phyloP scores from a whole-genome alignment of 2,888 invertebrate genomes.

The Chrysolina haemoptera region DNA sequence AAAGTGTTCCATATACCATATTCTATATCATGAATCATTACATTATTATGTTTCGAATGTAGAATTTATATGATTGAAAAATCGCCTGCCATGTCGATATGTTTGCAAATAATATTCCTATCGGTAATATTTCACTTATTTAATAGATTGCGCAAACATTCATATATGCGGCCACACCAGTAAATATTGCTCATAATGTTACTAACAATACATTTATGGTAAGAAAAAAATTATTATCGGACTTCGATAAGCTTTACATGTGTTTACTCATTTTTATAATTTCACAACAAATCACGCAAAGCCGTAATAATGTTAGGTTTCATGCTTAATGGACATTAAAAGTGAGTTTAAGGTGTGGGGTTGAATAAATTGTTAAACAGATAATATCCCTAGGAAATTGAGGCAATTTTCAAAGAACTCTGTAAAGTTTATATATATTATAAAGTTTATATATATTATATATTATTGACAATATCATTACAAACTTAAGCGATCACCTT shows the following conservation, averaged over 20 bases:
- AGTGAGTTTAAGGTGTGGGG: slow-evolving; percentile 24
- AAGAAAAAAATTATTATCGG: slow-evolving; percentile 15
- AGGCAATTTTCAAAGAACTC: slow-evolving; percentile 1
- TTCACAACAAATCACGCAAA: slow-evolving; percentile 26
- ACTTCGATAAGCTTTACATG: slow-evolving; percentile 26
- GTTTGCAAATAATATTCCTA: background rate
- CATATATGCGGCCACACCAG: slow-evolving; percentile 9
- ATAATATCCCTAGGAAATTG: background rate
- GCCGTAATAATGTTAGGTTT: slow-evolving; percentile 9
- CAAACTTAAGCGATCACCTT: too few species aligned
- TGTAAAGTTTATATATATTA: too few species aligned
- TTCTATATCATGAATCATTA: too few species aligned
- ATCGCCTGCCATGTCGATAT: background rate
- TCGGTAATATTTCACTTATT: slow-evolving; percentile 4
- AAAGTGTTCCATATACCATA: too few species aligned
- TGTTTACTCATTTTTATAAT: slow-evolving; percentile 21
- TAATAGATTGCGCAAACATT: slow-evolving; percentile 18
- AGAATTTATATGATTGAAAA: background rate
- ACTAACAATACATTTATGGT: slow-evolving; percentile 16
- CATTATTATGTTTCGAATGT: too few species aligned
- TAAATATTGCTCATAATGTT: slow-evolving; percentile 23
- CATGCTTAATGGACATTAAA: slow-evolving; percentile 27
- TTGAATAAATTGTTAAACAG: slow-evolving; percentile 10
- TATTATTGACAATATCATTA: too few species aligned
- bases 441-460: too few species aligned